These are phyloP conservation scores for Podarcis raffonei DNA, from an alignment of 2,113 vertebrate species.

Conservation along the genomic window DNA sequence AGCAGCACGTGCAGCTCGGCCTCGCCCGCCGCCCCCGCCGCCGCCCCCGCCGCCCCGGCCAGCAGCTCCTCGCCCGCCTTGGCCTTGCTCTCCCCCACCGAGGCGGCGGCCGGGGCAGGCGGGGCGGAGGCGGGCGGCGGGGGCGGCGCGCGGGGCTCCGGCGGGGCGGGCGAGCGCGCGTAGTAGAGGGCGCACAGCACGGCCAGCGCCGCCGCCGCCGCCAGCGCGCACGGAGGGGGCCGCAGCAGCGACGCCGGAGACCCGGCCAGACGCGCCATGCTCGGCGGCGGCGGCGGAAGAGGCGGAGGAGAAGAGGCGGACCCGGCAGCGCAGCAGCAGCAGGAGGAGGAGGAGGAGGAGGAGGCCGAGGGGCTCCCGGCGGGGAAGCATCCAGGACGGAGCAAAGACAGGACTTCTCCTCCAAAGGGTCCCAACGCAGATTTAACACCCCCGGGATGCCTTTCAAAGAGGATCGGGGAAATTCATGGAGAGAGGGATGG, in stretches of 20 bases:
- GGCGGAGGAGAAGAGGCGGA: slow-evolving; percentile 12
- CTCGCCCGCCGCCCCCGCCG: slow-evolving; percentile 21
- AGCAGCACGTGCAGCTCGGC: slow-evolving; percentile 83
- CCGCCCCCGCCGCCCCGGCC: slow-evolving; percentile 25
- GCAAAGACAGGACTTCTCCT: too few relatives aligned
- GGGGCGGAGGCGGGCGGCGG: slow-evolving; percentile 60
- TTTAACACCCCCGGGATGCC: too few relatives aligned
- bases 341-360: too few relatives aligned
- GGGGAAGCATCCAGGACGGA: too few relatives aligned
- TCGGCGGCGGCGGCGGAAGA: not conserved
- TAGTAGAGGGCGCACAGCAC: slow-evolving; percentile 90
- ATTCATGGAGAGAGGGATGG: too few relatives aligned
- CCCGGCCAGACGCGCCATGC: slow-evolving; percentile 37
- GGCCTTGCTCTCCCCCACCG: slow-evolving; percentile 57
- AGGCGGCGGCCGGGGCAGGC: not conserved
- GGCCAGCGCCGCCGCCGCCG: slow-evolving; percentile 84
- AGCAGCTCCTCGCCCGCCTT: slow-evolving; percentile 48
- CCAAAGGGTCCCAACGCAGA: too few relatives aligned
- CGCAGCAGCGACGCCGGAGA: not conserved
- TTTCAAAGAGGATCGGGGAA: too few relatives aligned
- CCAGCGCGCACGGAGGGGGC: slow-evolving; percentile 65
- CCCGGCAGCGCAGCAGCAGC: too few relatives aligned
- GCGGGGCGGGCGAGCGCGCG: slow-evolving; percentile 83
- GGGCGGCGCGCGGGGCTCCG: slow-evolving; percentile 83
- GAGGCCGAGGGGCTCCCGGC: too few relatives aligned